A percentile compares a stretch with the other conserved stretches of the same genome.
Evolutionary conservation across 2,888 invertebrate genomes (phyloP).

Genomic region (Melieria crassipennis): DNA sequence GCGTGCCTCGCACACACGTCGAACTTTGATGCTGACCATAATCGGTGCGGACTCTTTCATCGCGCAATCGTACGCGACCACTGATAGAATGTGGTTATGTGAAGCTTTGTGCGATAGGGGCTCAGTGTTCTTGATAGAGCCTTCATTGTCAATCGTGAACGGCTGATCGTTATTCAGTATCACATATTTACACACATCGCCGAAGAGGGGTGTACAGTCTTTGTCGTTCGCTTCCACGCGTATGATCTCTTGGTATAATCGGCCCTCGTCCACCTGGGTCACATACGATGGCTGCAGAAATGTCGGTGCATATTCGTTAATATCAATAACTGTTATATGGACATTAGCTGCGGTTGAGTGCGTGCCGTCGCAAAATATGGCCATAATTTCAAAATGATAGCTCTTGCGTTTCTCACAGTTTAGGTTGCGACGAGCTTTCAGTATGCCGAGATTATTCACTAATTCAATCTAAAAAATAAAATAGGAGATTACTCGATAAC

Average conservation of each 20-base stretch:
- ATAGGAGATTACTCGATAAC: no score
- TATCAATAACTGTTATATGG: constrained; percentile 94
- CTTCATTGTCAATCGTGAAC: constrained; percentile 91
- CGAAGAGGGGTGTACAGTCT: constrained; percentile 93
- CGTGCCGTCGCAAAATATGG: constrained; percentile 89
- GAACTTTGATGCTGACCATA: constrained; percentile 95
- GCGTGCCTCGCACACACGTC: constrained; percentile 80
- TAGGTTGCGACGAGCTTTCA: constrained; percentile 83
- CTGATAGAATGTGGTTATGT: constrained; percentile 95
- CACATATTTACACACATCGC: constrained; percentile 97
- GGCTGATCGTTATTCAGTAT: constrained; percentile 91
- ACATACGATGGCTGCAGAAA: constrained; percentile 93
- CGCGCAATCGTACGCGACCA: constrained; percentile 97
- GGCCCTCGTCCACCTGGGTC: constrained; percentile 86
- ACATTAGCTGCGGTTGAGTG: constrained; percentile 90
- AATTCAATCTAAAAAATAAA: constrained; percentile 71
- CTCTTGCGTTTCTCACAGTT: constrained; percentile 94
- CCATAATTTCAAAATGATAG: constrained; percentile 96
- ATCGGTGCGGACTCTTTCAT: constrained; percentile 94
- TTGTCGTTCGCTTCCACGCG: constrained; percentile 91
- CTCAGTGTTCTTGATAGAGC: constrained; percentile 93
- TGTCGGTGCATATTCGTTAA: constrained; percentile 94
- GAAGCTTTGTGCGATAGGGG: constrained; percentile 91
- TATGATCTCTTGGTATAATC: constrained; percentile 88
- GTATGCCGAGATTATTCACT: constrained; percentile 80